Evolutionary conservation across 2,797 vertebrate species (phyloP).

Genomic region (Chaetophractus vellerosus): DNA sequence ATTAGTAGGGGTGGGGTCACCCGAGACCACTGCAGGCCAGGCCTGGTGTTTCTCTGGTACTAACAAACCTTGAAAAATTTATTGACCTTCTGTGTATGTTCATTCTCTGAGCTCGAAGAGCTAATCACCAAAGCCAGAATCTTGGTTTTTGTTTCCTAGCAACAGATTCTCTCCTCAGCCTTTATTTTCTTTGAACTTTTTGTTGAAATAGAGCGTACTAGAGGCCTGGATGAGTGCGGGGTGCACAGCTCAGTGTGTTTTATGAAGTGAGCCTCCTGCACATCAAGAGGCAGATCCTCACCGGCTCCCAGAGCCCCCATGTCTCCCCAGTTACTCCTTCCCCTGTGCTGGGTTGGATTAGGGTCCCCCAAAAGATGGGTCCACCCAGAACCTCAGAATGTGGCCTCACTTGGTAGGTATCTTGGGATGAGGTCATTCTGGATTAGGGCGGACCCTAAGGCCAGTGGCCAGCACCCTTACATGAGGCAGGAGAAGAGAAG

Average conservation of each 20-base stretch:
- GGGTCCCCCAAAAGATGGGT: too few relatives aligned
- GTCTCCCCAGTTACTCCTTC: neutral
- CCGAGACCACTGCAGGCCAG: neutral
- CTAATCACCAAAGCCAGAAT: conserved; percentile 57
- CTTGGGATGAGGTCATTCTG: too few relatives aligned
- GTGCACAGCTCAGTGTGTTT: neutral
- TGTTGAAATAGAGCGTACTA: conserved; percentile 43
- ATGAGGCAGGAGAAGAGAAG: too few relatives aligned
- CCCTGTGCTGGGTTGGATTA: too few relatives aligned
- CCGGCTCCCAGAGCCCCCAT: neutral
- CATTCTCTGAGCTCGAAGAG: neutral
- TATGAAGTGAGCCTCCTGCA: neutral
- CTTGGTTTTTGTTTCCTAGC: conserved; percentile 77
- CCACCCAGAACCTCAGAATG: too few relatives aligned
- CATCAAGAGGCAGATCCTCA: neutral
- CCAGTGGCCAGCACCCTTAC: too few relatives aligned
- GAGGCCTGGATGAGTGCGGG: conserved; percentile 17
- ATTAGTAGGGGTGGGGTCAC: neutral
- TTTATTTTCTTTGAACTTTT: conserved; percentile 63
- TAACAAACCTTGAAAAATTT: neutral
- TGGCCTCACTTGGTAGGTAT: too few relatives aligned
- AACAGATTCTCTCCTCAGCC: conserved; percentile 65
- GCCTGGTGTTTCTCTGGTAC: neutral
- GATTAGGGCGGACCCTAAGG: too few relatives aligned
- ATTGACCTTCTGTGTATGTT: neutral